These are phyloP conservation scores for Rhabditophanes sp. DNA, from an alignment of 2,888 invertebrate species.

Conservation along the genomic window DNA sequence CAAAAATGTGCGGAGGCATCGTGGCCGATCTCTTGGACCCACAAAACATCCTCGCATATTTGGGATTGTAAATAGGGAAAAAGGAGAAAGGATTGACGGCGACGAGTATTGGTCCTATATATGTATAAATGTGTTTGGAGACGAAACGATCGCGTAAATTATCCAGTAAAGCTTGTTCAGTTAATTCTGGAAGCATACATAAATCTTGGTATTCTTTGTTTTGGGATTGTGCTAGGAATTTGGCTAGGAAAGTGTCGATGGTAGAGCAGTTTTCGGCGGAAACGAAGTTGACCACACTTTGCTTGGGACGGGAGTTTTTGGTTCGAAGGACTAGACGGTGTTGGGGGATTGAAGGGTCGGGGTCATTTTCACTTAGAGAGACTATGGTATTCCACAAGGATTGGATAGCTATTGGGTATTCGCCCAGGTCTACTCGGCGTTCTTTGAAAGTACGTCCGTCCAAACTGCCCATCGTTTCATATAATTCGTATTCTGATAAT, in stretches of 20 bases:
- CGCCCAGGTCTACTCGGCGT: constrained; percentile 61
- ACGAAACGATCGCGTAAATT: constrained; percentile 64
- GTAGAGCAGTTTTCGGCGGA: constrained; percentile 50
- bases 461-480: constrained; percentile 42
- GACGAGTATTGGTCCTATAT: constrained; percentile 57
- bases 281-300: constrained; percentile 9
- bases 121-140: constrained; percentile 83
- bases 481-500: constrained; percentile 37
- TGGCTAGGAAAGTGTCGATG: constrained; percentile 76
- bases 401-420: constrained; percentile 49
- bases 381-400: constrained; percentile 3
- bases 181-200: constrained; percentile 71
- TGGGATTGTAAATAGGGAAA: constrained; percentile 91
- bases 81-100: constrained; percentile 75
- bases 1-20: constrained; percentile 87
- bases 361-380: constrained; percentile 10
- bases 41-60: constrained; percentile 76
- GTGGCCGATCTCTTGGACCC: constrained; percentile 78
- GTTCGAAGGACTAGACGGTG: constrained; percentile 20
- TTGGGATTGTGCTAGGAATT: constrained; percentile 74
- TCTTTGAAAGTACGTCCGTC: constrained; percentile 62
- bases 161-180: constrained; percentile 75
- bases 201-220: constrained; percentile 85
- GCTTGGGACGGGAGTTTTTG: constrained; percentile 9
- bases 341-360: constrained; percentile 18